Base-by-base conservation (phyloP, 2,888 invertebrate genomes). In the Sminthurinus aureus region DNA sequence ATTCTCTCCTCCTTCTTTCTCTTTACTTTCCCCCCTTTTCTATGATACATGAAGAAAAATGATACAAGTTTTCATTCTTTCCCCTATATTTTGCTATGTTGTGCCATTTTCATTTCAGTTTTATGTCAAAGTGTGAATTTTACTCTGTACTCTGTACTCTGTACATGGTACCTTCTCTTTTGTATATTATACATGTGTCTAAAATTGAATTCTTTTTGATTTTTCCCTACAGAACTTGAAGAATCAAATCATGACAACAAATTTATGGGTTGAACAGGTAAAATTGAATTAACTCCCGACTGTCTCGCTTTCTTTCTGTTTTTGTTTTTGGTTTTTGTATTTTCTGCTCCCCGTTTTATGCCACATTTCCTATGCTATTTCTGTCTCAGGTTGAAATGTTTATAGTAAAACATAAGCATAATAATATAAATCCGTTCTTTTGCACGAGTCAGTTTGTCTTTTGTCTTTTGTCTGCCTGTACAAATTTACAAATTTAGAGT, bases 251-350 rank as follows among this genome's bases (percentile, higher is more conserved):
- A 74, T 74, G 74, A 74, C 74, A 24, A 74, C 74, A 0, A 74
- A 74, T 74, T 24, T 74, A 26, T 74, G 74, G 74, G 74, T 74
- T 24, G 74, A 74, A 18, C 74, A 74, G 74, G 74, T 74, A 24
- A 74, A 24, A 9, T 26, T 18, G 18, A 24, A 22, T 24, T 24
- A 26, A 22, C 9, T 74, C 15, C 26, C 26, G 9, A 9, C 26
- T n/a, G 3, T 64, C 1, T n/a, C 64, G 13, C 64, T 64, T 1
- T 64, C n/a, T n/a, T n/a, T 64, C 9, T 67, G 11, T 67, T 12
- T 67, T 8, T 67, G 0, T 11, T 8, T 22, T 67, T 67, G 22
- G 0, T 3, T 20, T 67, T 67, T 67, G 12, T 67, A 4, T 64
- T 64, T 64, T 8, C 15, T 8, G 11, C 22, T 67, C n/a, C n/a